phyloP scores from a whole-genome alignment of 2,113 vertebrate species.

The Corythaixoides concolor region DNA sequence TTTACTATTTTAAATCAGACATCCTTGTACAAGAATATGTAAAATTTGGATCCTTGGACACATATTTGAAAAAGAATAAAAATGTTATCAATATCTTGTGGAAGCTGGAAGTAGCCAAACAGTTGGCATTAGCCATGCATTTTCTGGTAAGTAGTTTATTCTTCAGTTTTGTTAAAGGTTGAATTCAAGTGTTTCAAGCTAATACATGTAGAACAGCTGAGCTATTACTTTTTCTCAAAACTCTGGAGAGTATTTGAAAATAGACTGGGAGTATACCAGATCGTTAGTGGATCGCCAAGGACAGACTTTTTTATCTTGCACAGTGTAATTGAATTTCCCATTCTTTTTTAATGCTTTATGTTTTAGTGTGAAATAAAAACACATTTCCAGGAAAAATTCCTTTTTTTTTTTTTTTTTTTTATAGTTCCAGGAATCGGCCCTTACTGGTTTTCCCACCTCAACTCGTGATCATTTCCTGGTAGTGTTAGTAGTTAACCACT shows the following conservation, averaged over 20 bases:
- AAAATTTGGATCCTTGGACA: conserved; percentile 95
- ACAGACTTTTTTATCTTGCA: background rate
- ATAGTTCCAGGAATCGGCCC: background rate
- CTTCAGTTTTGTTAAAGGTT: background rate
- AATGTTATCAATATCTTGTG: conserved; percentile 90
- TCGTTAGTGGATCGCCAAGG: background rate
- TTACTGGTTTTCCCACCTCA: background rate
- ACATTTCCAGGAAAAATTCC: background rate
- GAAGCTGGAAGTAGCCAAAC: conserved; percentile 97
- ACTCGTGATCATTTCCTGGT: background rate
- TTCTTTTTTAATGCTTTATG: background rate
- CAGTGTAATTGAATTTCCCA: background rate
- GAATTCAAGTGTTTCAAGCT: background rate
- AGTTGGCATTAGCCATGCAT: conserved; percentile 95
- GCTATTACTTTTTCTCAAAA: background rate
- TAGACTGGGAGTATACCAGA: background rate
- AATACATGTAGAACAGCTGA: background rate
- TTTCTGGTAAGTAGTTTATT: conserved; percentile 86
- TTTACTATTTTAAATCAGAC: conserved; percentile 77
- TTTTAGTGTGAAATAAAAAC: background rate
- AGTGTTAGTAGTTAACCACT: background rate
- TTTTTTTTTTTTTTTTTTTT: too few species aligned
- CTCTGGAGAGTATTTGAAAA: background rate
- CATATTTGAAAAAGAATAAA: conserved; percentile 92
- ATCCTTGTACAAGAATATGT: conserved; percentile 97